A percentile compares a stretch with the other conserved stretches of the same genome.
These are phyloP conservation scores for Ashinkailepas kermadecensis DNA, from an alignment of 2,888 invertebrate genomes.

Conservation along the genomic window DNA sequence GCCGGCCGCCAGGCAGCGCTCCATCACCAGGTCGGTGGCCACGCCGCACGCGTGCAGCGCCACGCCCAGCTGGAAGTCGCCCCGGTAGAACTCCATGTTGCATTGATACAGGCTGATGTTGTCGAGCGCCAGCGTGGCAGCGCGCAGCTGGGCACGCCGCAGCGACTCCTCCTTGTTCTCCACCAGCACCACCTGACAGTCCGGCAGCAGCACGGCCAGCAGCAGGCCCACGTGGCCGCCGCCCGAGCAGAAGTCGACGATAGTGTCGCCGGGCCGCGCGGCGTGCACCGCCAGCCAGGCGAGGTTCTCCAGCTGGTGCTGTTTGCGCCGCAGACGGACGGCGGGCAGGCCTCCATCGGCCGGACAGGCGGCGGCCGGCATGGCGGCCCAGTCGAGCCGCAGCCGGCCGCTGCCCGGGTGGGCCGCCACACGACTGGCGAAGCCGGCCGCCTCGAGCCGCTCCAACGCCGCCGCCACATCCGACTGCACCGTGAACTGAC, in stretches of 20 bases:
- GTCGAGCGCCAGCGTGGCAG: slow-evolving; percentile 54
- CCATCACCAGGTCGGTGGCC: slow-evolving; percentile 84
- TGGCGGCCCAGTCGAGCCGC: slow-evolving; percentile 55
- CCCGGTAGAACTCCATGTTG: slow-evolving; percentile 78
- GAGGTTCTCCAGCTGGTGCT: slow-evolving; percentile 78
- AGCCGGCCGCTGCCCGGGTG: slow-evolving; percentile 16
- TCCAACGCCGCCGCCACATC: slow-evolving; percentile 53
- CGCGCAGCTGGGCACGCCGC: slow-evolving; percentile 61
- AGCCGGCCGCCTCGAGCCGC: slow-evolving; percentile 43
- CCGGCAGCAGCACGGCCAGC: slow-evolving; percentile 67
- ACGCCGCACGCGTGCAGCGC: slow-evolving; percentile 91
- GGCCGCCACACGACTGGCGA: background rate
- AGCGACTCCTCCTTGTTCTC: slow-evolving; percentile 89
- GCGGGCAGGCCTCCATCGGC: slow-evolving; percentile 69
- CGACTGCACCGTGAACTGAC: slow-evolving; percentile 65
- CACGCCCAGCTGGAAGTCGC: slow-evolving; percentile 71
- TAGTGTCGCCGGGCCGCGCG: slow-evolving; percentile 57
- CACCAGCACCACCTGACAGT: slow-evolving; percentile 67
- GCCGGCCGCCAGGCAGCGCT: slow-evolving; percentile 64
- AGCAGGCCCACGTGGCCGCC: slow-evolving; percentile 87
- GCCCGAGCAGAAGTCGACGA: slow-evolving; percentile 92
- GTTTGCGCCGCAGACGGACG: slow-evolving; percentile 64
- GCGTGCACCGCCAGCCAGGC: slow-evolving; percentile 65
- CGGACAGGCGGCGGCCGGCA: slow-evolving; percentile 69
- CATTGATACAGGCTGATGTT: slow-evolving; percentile 76